These are phyloP conservation scores for Brachystomella parvula DNA, from an alignment of 1,140 invertebrate species.

Conservation along the genomic window DNA sequence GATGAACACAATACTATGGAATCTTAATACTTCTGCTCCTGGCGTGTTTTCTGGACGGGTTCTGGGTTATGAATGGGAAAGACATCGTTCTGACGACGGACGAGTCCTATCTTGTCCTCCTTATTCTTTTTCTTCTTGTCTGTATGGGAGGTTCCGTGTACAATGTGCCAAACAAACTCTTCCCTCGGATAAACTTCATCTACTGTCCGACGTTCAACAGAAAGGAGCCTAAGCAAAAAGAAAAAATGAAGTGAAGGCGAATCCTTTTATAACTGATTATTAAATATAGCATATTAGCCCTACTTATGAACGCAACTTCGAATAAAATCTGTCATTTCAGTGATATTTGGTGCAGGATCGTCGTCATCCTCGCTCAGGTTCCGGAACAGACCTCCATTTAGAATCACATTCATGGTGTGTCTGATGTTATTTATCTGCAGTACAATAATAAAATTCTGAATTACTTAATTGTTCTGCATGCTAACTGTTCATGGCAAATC, in stretches of 20 bases:
- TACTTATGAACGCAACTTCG: neutral
- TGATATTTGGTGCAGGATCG: too few species aligned
- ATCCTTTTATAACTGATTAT: neutral
- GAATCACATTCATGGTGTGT: constrained; percentile 23
- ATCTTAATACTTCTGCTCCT: too few species aligned
- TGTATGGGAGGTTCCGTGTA: neutral
- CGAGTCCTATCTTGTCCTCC: neutral
- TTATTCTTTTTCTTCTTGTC: neutral
- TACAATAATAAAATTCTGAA: neutral
- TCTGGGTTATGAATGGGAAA: neutral
- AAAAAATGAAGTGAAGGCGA: neutral
- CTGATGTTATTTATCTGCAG: constrained; percentile 25
- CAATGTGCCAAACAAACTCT: neutral
- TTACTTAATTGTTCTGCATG: neutral
- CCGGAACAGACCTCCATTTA: neutral
- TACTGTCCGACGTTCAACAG: constrained; percentile 4
- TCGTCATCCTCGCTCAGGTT: too few species aligned
- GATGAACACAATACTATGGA: too few species aligned
- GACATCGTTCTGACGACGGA: neutral
- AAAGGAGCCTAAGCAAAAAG: constrained; percentile 15
- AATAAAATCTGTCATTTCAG: neutral
- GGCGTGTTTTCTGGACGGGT: neutral
- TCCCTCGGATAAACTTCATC: constrained; percentile 24
- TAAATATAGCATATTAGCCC: neutral
- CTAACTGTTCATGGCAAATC: neutral